Evolutionary conservation across 2,797 vertebrate genomes (phyloP).

Genomic region (Pipistrellus pygmaeus): DNA sequence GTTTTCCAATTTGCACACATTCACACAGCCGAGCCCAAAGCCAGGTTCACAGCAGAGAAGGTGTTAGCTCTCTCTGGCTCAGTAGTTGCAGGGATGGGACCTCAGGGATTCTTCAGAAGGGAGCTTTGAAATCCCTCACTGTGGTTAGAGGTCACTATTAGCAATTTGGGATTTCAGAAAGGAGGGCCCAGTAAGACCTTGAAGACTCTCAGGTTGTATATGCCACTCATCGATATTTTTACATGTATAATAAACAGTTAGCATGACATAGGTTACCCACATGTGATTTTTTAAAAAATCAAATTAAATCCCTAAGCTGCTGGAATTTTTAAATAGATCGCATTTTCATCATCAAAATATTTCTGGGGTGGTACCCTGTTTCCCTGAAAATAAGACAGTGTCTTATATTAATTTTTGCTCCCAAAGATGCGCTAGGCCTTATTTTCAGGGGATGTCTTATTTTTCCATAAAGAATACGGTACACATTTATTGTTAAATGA

Average conservation of each 20-base stretch:
- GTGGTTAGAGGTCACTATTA: constrained; percentile 16
- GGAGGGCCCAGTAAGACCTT: background rate
- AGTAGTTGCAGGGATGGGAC: background rate
- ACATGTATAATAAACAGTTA: background rate
- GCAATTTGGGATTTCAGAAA: background rate
- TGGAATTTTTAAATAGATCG: constrained; percentile 4
- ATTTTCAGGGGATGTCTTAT: no score
- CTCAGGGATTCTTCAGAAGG: background rate
- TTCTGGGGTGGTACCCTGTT: constrained; percentile 12
- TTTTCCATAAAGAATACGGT: no score
- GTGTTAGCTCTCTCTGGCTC: background rate
- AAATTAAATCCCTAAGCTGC: background rate
- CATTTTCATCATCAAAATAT: constrained; percentile 1
- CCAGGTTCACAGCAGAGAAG: background rate
- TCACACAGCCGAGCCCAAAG: background rate
- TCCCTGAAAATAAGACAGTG: no score
- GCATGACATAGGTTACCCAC: background rate
- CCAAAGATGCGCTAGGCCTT: no score
- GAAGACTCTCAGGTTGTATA: background rate
- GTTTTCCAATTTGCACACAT: constrained; percentile 24
- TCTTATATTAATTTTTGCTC: no score
- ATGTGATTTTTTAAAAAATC: background rate
- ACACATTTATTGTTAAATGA: no score
- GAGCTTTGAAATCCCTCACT: background rate
- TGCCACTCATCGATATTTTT: background rate